phyloP scores from a whole-genome alignment of 2,888 invertebrate genomes.

The Acrocyrtus sp. region DNA sequence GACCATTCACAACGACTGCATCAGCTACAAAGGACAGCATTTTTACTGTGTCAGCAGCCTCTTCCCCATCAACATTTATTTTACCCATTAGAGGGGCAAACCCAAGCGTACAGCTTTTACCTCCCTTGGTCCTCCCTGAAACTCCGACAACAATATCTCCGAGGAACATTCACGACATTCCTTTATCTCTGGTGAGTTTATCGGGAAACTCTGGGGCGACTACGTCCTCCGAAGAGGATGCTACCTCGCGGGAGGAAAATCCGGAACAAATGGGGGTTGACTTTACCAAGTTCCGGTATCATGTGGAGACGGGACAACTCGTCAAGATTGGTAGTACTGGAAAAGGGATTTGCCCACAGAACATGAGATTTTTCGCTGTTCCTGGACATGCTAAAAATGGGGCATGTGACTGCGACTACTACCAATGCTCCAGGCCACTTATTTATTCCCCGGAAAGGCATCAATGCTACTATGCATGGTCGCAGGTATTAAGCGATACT shows the following conservation, averaged over 20 bases:
- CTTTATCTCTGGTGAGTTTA: constrained; percentile 19
- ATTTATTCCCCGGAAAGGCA: constrained; percentile 52
- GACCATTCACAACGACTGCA: neutral
- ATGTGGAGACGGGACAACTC: constrained; percentile 45
- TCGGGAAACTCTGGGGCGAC: constrained; percentile 33
- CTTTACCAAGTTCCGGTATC: constrained; percentile 47
- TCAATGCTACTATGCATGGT: constrained; percentile 60
- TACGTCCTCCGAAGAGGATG: neutral
- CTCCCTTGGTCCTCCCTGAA: neutral
- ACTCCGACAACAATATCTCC: constrained; percentile 1
- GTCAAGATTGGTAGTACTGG: constrained; percentile 43
- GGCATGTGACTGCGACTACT: constrained; percentile 62
- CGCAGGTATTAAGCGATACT: constrained; percentile 49
- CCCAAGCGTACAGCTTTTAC: constrained; percentile 16
- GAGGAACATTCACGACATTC: constrained; percentile 15
- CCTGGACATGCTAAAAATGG: constrained; percentile 57
- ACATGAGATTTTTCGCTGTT: constrained; percentile 62
- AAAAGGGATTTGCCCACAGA: constrained; percentile 45
- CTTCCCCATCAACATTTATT: neutral
- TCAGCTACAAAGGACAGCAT: neutral
- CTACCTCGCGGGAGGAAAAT: no score
- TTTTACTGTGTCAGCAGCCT: neutral
- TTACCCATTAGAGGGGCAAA: constrained; percentile 10
- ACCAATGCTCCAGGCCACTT: constrained; percentile 57
- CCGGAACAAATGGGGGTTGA: constrained; percentile 26